Conservation (phyloP, 2,888 invertebrate species). For the Rhamnusium bicolor region DNA sequence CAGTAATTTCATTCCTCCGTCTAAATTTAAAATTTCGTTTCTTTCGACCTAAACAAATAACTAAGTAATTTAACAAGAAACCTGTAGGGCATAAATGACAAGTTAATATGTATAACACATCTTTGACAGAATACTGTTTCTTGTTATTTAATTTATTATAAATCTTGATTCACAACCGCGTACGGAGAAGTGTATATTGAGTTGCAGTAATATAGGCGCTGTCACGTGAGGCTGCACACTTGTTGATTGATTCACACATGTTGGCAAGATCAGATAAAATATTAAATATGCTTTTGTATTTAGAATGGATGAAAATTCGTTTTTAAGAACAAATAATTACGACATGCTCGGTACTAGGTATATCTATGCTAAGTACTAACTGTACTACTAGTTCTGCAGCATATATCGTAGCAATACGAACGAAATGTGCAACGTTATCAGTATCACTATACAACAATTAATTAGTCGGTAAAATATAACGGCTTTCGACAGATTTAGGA, state of each 20-base stretch:
- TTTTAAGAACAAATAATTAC: neutral
- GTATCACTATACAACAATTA: too few relatives aligned
- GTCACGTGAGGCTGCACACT: constrained; percentile 38
- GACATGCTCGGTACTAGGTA: too few relatives aligned
- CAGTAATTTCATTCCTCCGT: too few relatives aligned
- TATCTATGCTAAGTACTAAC: neutral
- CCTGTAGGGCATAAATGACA: too few relatives aligned
- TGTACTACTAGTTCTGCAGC: neutral
- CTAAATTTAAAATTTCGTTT: neutral
- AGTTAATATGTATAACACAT: too few relatives aligned
- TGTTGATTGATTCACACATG: constrained; percentile 48
- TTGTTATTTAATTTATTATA: too few relatives aligned
- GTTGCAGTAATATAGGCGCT: constrained; percentile 21
- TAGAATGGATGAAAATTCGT: neutral
- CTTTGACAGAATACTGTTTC: too few relatives aligned
- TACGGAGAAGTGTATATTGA: neutral
- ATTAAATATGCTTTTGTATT: neutral
- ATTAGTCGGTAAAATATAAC: neutral
- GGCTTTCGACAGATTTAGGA: neutral
- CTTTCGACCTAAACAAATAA: neutral
- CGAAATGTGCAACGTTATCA: neutral
- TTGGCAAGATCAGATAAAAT: constrained; percentile 27
- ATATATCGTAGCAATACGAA: too few relatives aligned
- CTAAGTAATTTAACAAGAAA: neutral
- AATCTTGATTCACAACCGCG: neutral